Evolutionary conservation across 1,140 invertebrate species (phyloP), one percentile per base, ranked within the genome.

Genomic region (Drosophila micromelanica): DNA sequence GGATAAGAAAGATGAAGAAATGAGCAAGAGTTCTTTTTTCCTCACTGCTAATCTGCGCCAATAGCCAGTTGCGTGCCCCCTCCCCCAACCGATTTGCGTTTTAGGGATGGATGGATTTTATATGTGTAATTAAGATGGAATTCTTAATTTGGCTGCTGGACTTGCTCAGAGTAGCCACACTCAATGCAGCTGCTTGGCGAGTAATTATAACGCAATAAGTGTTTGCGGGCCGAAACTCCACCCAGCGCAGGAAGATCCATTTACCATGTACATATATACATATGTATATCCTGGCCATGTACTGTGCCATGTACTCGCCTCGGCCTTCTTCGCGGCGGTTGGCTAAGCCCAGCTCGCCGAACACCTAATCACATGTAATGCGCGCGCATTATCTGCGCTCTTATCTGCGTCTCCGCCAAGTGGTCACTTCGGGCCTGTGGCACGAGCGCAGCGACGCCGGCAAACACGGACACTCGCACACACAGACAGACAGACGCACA

Each of bases 291-390:
- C 42, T 35, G 60, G 64, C 61, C 86, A 86, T 85, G 37, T 86
- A 45, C 68, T 85, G 37, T 86, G 35, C 68, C 70, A 84, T 76
- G 8, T 85, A 74, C 73, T 69, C 15, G 61, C 40, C n/a, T 51
- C 52, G 51, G 67, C 52, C 56, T 79, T 40, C 78, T 76, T 49
- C 61, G 73, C 82, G 45, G 78, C 77, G 90, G 90, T 91, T 91
- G 90, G 90, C 90, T 91, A 91, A 91, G 90, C 87, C 90, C 90
- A 89, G 71, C 69, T 59, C 40, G 63, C 52, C 70, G 73, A 61
- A 90, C 87, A 90, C 76, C 90, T 91, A 91, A 91, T 91, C 90
- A 89, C 90, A 90, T 91, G 89, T 92, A 92, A 90, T 92, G 91
- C 91, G 91, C 91, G 91, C 91, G 91, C 91, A 92, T 92, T 91